A percentile compares a stretch with the other conserved stretches of the same genome.
These are phyloP conservation scores for Ondatra zibethicus DNA, from an alignment of 2,113 vertebrate genomes.

Conservation along the genomic window DNA sequence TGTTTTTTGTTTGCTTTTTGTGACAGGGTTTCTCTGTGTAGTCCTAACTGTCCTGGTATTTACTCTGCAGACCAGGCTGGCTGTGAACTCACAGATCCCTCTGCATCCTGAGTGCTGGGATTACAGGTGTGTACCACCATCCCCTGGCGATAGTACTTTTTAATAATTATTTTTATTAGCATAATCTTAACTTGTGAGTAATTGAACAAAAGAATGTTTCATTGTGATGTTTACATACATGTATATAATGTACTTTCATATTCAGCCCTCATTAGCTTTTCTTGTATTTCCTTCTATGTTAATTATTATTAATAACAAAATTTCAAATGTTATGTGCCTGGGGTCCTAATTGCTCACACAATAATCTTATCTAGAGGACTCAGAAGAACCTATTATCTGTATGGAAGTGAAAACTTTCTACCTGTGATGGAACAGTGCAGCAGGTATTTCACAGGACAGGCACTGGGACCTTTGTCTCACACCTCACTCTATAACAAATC, in stretches of 20 bases:
- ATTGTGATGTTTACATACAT: not conserved
- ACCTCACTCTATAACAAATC: not conserved
- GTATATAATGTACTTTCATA: not conserved
- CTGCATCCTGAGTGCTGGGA: not conserved
- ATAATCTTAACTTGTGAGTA: not conserved
- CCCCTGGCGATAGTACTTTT: not conserved
- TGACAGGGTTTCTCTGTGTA: not conserved
- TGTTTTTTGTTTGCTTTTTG: not conserved
- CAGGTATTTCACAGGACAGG: not conserved
- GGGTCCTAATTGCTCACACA: slow-evolving; percentile 26
- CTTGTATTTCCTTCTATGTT: not conserved
- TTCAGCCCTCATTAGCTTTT: not conserved
- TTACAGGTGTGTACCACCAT: not conserved
- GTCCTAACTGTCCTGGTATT: not conserved
- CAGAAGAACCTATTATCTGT: not conserved
- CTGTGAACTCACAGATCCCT: not conserved
- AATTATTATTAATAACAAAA: not conserved
- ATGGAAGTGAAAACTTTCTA: slow-evolving; percentile 38
- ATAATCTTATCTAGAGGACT: not conserved
- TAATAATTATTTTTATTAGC: not conserved
- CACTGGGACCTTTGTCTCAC: not conserved
- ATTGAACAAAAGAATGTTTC: not conserved
- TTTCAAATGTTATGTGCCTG: not conserved
- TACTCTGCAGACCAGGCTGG: not conserved
- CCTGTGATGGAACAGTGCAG: not conserved